phyloP scores from a whole-genome alignment of 2,113 vertebrate genomes.

The Hippolais icterina region DNA sequence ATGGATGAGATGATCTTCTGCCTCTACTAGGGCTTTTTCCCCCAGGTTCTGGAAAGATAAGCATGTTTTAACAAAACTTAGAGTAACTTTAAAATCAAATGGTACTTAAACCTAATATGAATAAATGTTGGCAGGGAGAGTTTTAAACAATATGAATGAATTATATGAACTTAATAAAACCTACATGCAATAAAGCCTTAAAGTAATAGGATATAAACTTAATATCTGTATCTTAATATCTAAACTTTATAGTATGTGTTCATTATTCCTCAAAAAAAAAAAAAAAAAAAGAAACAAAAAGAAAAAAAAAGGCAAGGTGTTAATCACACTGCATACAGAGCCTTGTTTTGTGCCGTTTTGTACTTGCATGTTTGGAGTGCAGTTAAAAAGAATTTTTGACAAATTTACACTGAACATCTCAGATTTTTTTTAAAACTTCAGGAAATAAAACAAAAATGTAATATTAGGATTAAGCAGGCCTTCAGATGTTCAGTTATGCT shows the following conservation, averaged over 20 bases:
- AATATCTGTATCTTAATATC: too few species aligned
- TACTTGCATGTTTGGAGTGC: neutral
- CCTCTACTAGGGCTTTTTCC: neutral
- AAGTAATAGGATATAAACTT: too few species aligned
- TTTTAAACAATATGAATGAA: too few species aligned
- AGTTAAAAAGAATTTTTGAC: neutral
- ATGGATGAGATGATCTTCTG: neutral
- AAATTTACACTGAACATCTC: neutral
- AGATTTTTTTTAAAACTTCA: neutral
- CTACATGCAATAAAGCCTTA: too few species aligned
- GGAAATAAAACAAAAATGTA: neutral
- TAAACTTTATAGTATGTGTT: neutral
- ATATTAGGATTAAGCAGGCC: neutral
- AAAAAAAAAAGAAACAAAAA: neutral
- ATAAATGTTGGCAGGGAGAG: too few species aligned
- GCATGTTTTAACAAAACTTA: too few species aligned
- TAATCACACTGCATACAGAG: neutral
- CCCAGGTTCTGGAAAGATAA: neutral
- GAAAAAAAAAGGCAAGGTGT: neutral
- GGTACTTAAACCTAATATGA: too few species aligned
- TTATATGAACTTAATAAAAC: too few species aligned
- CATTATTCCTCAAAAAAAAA: neutral
- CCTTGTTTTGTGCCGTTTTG: neutral
- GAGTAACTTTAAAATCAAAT: too few species aligned
- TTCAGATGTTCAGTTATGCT: neutral